A percentile compares a stretch with the other conserved stretches of the same genome.
Conservation (phyloP, 2,888 invertebrate species). For the Campopleginae sp. region DNA sequence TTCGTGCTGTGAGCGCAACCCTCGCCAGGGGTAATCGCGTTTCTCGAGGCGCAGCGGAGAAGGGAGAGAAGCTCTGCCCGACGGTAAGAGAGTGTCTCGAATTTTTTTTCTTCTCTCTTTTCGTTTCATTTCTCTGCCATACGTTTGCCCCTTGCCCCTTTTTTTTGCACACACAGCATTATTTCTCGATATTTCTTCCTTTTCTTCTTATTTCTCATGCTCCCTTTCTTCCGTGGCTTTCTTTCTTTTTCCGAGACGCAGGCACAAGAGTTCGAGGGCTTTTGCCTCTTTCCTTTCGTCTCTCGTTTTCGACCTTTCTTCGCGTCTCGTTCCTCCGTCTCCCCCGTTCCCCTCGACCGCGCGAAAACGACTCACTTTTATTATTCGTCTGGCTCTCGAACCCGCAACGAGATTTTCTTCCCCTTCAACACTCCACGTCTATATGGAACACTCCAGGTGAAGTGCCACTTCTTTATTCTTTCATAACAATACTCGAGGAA, state of each 20-base stretch:
- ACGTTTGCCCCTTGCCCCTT: slow-evolving; percentile 8
- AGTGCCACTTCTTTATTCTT: slow-evolving; percentile 3
- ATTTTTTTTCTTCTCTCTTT: slow-evolving; percentile 33
- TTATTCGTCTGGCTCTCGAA: slow-evolving; percentile 39
- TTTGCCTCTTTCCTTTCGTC: slow-evolving; percentile 2
- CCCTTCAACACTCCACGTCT: slow-evolving; percentile 8
- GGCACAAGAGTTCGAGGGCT: not conserved
- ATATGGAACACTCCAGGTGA: slow-evolving; percentile 10
- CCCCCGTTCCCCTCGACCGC: slow-evolving; percentile 7
- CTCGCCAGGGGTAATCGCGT: slow-evolving; percentile 58
- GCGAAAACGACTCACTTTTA: slow-evolving; percentile 45
- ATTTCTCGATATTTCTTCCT: slow-evolving; percentile 40
- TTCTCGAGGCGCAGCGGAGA: slow-evolving; percentile 1
- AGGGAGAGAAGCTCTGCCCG: not conserved
- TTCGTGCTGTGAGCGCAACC: slow-evolving; percentile 52
- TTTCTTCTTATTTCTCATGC: slow-evolving; percentile 4
- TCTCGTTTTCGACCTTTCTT: slow-evolving; percentile 18
- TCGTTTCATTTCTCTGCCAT: slow-evolving; percentile 19
- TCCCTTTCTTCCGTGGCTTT: slow-evolving; percentile 2
- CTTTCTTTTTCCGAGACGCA: not conserved
- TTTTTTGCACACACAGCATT: slow-evolving; percentile 18
- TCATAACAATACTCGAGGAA: not conserved
- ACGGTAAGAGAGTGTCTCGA: slow-evolving; percentile 23
- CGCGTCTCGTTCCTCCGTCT: slow-evolving; percentile 15
- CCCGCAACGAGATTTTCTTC: slow-evolving; percentile 51